These are phyloP conservation scores for Arrhopalites spinosus DNA, from an alignment of 2,888 invertebrate species.

Conservation along the genomic window DNA sequence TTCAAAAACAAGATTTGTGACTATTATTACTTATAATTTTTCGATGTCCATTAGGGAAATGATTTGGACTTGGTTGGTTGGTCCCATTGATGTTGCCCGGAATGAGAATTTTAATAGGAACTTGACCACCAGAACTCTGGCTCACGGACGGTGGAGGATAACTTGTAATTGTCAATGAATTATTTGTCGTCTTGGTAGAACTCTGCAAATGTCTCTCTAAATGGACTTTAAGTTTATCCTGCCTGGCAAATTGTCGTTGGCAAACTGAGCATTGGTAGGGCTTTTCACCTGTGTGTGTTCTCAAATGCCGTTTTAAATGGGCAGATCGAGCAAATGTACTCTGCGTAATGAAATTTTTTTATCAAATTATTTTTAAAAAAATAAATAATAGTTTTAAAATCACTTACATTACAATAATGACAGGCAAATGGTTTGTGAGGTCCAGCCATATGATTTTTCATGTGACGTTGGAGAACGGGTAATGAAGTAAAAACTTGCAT, in stretches of 20 bases:
- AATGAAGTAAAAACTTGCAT: constrained; percentile 92
- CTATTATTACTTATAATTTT: neutral
- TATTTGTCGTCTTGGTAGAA: constrained; percentile 17
- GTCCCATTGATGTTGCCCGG: neutral
- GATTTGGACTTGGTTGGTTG: neutral
- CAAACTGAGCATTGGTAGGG: constrained; percentile 48
- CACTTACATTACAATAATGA: constrained; percentile 45
- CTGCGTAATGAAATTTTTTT: too few species aligned
- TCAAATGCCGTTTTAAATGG: constrained; percentile 48
- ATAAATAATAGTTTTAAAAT: neutral
- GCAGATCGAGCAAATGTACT: constrained; percentile 49
- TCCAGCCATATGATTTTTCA: constrained; percentile 46
- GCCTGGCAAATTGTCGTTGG: constrained; percentile 44
- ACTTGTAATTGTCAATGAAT: constrained; percentile 9
- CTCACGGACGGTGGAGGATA: constrained; percentile 21
- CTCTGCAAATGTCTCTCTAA: constrained; percentile 45
- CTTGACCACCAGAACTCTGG: constrained; percentile 29
- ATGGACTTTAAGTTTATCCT: constrained; percentile 51
- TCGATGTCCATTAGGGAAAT: neutral
- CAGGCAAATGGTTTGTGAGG: constrained; percentile 43
- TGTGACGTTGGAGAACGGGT: constrained; percentile 94
- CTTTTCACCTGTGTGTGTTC: constrained; percentile 52
- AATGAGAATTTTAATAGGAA: constrained; percentile 35
- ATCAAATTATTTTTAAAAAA: too few species aligned
- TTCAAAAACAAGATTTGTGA: neutral